Percentiles rank a stretch among this genome's conserved stretches.
These are phyloP conservation scores for Brevipalpus yothersi DNA, from an alignment of 1,140 invertebrate genomes.

Conservation along the genomic window DNA sequence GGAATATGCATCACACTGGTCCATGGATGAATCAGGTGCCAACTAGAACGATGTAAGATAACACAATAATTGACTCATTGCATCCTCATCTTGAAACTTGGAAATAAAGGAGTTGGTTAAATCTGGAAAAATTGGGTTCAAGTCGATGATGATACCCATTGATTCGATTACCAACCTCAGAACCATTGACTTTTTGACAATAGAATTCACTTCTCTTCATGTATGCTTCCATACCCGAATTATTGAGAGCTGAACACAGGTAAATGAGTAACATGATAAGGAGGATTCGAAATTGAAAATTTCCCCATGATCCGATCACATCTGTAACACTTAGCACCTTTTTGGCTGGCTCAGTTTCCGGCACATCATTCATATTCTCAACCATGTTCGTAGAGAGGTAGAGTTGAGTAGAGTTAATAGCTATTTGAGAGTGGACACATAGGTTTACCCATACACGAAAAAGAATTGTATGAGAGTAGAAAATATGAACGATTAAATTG, in stretches of 20 bases:
- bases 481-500: too few species aligned
- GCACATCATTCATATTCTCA: too few species aligned
- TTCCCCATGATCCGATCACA: slow-evolving; percentile 6
- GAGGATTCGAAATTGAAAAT: slow-evolving; percentile 8
- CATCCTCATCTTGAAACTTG: too few species aligned
- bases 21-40: too few species aligned
- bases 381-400: too few species aligned
- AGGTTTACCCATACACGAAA: too few species aligned
- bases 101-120: background rate
- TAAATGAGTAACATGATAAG: background rate
- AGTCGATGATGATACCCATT: background rate
- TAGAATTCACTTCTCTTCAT: slow-evolving; percentile 8
- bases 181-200: background rate
- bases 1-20: too few species aligned
- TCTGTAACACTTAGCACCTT: background rate
- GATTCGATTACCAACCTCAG: background rate
- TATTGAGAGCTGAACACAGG: slow-evolving; percentile 4
- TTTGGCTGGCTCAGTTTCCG: background rate
- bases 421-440: too few species aligned
- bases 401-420: too few species aligned
- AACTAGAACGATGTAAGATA: too few species aligned
- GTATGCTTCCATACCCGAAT: slow-evolving; percentile 6
- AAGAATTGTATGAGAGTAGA: too few species aligned
- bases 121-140: background rate
- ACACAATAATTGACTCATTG: too few species aligned